A percentile compares a stretch with the other conserved stretches of the same genome.
Conservation (phyloP, 2,113 vertebrate genomes). For the Platichthys stellatus region DNA sequence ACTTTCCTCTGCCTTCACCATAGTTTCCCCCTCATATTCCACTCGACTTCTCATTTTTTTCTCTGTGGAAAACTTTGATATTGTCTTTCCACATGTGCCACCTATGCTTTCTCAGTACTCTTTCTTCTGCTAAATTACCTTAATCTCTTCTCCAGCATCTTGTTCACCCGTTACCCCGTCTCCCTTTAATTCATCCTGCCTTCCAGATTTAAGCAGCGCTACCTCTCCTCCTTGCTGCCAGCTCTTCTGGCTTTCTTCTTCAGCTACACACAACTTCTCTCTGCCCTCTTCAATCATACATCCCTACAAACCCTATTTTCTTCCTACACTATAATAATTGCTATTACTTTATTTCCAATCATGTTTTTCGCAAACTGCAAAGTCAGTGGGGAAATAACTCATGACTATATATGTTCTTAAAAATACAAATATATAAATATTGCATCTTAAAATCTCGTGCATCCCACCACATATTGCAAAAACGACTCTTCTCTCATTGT, state of each 20-base stretch:
- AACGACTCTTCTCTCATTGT: not conserved
- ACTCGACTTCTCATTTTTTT: not conserved
- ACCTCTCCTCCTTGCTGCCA: slow-evolving; percentile 1
- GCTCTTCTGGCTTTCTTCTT: slow-evolving; percentile 3
- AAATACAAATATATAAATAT: not conserved
- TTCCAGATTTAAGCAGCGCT: not conserved
- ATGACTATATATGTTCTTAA: not conserved
- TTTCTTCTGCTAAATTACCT: not conserved
- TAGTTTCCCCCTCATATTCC: not conserved
- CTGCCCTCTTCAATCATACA: not conserved
- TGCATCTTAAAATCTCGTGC: not conserved
- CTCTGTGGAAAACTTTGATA: not conserved
- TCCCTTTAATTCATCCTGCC: not conserved
- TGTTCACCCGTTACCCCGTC: not conserved
- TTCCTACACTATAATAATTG: not conserved
- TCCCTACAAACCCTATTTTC: not conserved
- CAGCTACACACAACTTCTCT: not conserved
- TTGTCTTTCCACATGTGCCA: not conserved
- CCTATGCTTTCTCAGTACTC: not conserved
- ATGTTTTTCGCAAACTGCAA: slow-evolving; percentile 1
- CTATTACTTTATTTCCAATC: no score
- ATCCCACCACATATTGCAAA: slow-evolving; percentile 1
- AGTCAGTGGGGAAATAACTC: not conserved
- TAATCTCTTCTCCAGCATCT: not conserved
- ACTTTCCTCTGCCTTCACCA: not conserved